Evolutionary conservation across 2,113 vertebrate species (phyloP).

Genomic region (Melanocharis versteri): DNA sequence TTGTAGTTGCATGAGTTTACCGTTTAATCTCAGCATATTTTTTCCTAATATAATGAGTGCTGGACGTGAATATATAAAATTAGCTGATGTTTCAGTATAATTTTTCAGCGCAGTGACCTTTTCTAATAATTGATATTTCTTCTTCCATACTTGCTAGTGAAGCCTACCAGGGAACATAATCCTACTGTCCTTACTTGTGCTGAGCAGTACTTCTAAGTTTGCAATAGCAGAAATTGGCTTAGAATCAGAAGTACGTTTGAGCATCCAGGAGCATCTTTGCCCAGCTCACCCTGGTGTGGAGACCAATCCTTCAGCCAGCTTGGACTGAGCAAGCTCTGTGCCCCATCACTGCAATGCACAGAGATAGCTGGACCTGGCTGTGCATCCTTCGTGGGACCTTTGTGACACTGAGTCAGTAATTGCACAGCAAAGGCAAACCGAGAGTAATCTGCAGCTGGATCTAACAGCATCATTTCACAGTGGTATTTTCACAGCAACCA

Average conservation of each 20-base stretch:
- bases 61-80: background rate
- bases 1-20: background rate
- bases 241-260: background rate
- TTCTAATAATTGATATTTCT: background rate
- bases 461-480: background rate
- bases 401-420: background rate
- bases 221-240: background rate
- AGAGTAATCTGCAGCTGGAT: background rate
- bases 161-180: background rate
- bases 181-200: background rate
- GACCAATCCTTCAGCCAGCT: background rate
- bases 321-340: background rate
- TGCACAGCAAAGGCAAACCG: background rate
- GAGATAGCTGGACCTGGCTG: background rate
- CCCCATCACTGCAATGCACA: accelerated
- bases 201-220: background rate
- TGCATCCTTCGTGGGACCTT: background rate
- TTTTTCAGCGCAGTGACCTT: background rate
- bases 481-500: background rate
- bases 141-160: background rate
- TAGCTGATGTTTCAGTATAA: background rate
- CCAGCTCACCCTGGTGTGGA: background rate
- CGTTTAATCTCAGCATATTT: background rate
- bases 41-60: background rate
- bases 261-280: background rate